A percentile compares a stretch with the other conserved stretches of the same genome.
Conservation (phyloP, 2,888 invertebrate genomes). For the Dermolepida albohirtum region DNA sequence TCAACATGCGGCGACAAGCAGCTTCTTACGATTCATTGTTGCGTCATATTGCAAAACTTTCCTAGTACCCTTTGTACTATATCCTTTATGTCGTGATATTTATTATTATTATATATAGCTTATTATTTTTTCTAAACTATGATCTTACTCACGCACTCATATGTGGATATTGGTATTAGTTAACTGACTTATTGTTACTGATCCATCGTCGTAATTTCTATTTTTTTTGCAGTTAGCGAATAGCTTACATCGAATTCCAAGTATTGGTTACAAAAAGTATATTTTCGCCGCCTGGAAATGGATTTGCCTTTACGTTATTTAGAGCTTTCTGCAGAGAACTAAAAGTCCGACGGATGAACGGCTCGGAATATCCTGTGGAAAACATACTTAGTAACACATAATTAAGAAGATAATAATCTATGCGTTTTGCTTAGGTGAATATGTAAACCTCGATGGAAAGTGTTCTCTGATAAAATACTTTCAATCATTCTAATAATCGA, state of each 20-base stretch:
- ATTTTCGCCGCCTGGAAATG: constrained; percentile 10
- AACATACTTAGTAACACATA: neutral
- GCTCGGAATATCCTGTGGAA: constrained; percentile 16
- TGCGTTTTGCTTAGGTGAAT: constrained; percentile 28
- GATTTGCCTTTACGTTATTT: constrained; percentile 7
- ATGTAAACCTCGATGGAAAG: constrained; percentile 30
- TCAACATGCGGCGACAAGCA: too few species aligned
- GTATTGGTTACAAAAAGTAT: constrained; percentile 23
- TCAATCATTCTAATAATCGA: constrained; percentile 44
- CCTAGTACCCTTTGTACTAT: too few species aligned
- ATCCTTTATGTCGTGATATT: too few species aligned
- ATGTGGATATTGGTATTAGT: too few species aligned
- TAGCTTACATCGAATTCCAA: constrained; percentile 35
- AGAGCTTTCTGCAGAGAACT: constrained; percentile 30
- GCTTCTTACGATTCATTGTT: too few species aligned
- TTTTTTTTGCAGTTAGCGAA: constrained; percentile 22
- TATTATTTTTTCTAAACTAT: too few species aligned
- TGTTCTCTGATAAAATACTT: constrained; percentile 20
- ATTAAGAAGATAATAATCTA: too few species aligned
- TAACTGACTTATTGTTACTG: constrained; percentile 6
- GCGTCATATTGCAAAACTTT: too few species aligned
- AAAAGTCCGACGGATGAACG: constrained; percentile 27
- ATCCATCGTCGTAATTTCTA: constrained; percentile 26
- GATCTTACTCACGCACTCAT: too few species aligned
- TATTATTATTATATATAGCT: too few species aligned